A percentile compares a stretch with the other conserved stretches of the same genome.
Conservation (phyloP, 2,888 invertebrate species). For the Zele albiditarsus region DNA sequence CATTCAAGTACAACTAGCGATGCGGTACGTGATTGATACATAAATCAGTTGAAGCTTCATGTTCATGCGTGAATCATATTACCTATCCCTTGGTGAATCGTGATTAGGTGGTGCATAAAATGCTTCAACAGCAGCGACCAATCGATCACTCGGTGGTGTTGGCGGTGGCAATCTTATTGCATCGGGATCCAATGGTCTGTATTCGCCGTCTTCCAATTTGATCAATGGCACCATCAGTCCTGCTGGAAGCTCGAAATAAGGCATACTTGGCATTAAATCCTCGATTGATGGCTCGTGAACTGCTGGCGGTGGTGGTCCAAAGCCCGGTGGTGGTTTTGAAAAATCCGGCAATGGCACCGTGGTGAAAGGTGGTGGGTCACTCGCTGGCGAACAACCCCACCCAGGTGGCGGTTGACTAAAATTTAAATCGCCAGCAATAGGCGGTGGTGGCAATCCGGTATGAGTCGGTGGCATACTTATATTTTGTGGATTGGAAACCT, state of each 20-base stretch:
- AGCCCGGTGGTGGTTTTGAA: conserved; percentile 90
- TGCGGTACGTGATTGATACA: no score
- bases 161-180: conserved; percentile 95
- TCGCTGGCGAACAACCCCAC: conserved; percentile 73
- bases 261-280: conserved; percentile 90
- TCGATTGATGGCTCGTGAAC: conserved; percentile 76
- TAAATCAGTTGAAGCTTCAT: not conserved
- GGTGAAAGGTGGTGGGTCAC: conserved; percentile 65
- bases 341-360: conserved; percentile 81
- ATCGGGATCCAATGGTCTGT: conserved; percentile 91
- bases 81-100: conserved; percentile 95
- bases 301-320: conserved; percentile 71
- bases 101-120: conserved; percentile 97
- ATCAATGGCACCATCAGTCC: conserved; percentile 98
- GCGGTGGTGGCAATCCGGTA: conserved; percentile 62
- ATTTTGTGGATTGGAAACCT: conserved; percentile 62
- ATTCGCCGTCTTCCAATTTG: conserved; percentile 91
- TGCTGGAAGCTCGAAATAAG: conserved; percentile 97
- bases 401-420: conserved; percentile 78
- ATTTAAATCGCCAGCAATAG: conserved; percentile 75
- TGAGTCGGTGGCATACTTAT: conserved; percentile 63
- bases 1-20: no score
- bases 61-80: conserved; percentile 51
- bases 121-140: conserved; percentile 94
- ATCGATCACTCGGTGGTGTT: conserved; percentile 93